phyloP scores from a whole-genome alignment of 2,113 vertebrate genomes.

The Crotalus tigris region DNA sequence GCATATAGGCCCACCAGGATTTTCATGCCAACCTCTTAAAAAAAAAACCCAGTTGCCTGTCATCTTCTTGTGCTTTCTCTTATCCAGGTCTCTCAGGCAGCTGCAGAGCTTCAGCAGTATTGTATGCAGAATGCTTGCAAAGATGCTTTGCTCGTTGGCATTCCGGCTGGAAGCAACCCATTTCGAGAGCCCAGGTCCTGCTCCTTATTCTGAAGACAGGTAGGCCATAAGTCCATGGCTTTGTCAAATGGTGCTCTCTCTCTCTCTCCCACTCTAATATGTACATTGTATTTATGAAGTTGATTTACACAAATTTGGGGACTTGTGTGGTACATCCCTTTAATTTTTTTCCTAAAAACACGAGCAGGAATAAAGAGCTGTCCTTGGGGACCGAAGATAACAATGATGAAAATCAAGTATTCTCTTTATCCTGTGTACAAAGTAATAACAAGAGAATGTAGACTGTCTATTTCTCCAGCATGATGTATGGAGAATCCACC shows the following conservation, averaged over 20 bases:
- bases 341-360: not conserved
- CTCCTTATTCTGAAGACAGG: conserved; percentile 77
- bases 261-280: not conserved
- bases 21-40: not conserved
- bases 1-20: not conserved
- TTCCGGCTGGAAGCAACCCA: conserved; percentile 91
- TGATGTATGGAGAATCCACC: no score
- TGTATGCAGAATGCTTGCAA: conserved; percentile 93
- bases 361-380: not conserved
- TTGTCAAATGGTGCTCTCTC: not conserved
- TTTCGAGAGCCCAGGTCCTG: conserved; percentile 93
- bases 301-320: not conserved
- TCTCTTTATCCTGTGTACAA: not conserved
- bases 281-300: not conserved
- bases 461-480: not conserved
- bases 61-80: conserved; percentile 21
- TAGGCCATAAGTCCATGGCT: conserved; percentile 24
- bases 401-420: not conserved
- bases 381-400: not conserved
- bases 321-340: not conserved
- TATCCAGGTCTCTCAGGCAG: conserved; percentile 90
- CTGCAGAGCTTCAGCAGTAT: conserved; percentile 92
- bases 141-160: conserved; percentile 88
- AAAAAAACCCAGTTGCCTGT: not conserved
- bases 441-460: not conserved